Evolutionary conservation across 2,113 vertebrate species (phyloP), one percentile per base, ranked within the genome.

Genomic region (Paratilapia polleni): DNA sequence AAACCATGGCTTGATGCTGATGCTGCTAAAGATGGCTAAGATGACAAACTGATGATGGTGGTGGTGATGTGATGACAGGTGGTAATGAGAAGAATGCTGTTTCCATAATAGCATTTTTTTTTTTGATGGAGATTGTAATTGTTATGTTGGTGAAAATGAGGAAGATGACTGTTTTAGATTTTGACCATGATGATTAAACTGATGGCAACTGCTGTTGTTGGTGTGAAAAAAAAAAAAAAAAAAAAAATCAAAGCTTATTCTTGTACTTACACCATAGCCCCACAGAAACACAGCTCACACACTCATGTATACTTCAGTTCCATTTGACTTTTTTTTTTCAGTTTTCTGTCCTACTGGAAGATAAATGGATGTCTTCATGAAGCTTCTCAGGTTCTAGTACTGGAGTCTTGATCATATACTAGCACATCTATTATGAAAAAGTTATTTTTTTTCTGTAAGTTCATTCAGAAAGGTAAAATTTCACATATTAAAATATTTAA

Each of bases 101-200:
- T 87, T 76, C 8, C 19, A 63, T 77, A 52, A 57, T 49, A 22
- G 52, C 3, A 17, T 38, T 61, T 73, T 43, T 26, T 2, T 28
- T 88, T 77, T 76, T 4, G 24, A 31, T 82, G 78, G 68, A 54
- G 68, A 88, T 60, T 77, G 17, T 38, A 31, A 75, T 64, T 64
- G 73, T 52, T 82, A 59, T 77, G 13, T 38, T 54, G 43, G 52
- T 34, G 22, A 79, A 82, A 82, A 81, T 63, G 49, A 87, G 17
- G 41, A 81, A 34, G 24, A 80, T 86, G 80, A 62, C 47, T 57
- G 77, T 68, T 87, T 82, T 14, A 80, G 19, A 83, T 82, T 82
- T 74, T 85, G 77, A 88, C 26, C 24, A 22, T 77, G 49, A 87
- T 75, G 5, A 89, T 86, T 86, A 83, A 90, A 88, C 28, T 82